phyloP scores from a whole-genome alignment of 2,797 vertebrate genomes.

The Trachurus trachurus region DNA sequence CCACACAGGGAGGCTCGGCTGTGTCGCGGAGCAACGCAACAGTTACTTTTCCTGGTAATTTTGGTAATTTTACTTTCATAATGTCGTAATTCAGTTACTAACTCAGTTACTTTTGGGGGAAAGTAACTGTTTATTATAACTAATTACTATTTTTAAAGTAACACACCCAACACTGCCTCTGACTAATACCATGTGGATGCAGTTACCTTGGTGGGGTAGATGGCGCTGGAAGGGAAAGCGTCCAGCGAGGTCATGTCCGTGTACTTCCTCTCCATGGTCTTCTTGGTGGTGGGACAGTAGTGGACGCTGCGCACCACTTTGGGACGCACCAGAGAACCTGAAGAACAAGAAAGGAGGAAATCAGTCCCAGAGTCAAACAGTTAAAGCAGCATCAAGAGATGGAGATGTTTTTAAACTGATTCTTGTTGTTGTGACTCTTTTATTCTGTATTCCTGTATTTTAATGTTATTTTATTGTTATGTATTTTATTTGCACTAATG shows the following conservation, averaged over 20 bases:
- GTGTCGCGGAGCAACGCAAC: too few relatives aligned
- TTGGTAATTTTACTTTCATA: too few relatives aligned
- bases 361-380: neutral
- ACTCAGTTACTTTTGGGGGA: too few relatives aligned
- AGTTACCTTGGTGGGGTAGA: conserved; percentile 97
- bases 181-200: neutral
- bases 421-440: too few relatives aligned
- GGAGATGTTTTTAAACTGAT: too few relatives aligned
- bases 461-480: too few relatives aligned
- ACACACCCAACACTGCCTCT: neutral
- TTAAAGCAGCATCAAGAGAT: neutral
- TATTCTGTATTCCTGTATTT: too few relatives aligned
- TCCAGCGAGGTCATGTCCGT: conserved; percentile 95
- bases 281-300: conserved; percentile 97
- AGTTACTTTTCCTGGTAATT: too few relatives aligned
- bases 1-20: too few relatives aligned
- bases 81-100: too few relatives aligned
- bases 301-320: conserved; percentile 98
- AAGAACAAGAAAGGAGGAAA: neutral
- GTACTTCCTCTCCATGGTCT: conserved; percentile 96
- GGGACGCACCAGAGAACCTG: conserved; percentile 96
- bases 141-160: too few relatives aligned
- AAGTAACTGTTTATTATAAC: neutral
- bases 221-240: conserved; percentile 92
- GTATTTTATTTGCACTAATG: too few relatives aligned